phyloP scores from a whole-genome alignment of 2,888 invertebrate genomes.

The Macropis europaea region DNA sequence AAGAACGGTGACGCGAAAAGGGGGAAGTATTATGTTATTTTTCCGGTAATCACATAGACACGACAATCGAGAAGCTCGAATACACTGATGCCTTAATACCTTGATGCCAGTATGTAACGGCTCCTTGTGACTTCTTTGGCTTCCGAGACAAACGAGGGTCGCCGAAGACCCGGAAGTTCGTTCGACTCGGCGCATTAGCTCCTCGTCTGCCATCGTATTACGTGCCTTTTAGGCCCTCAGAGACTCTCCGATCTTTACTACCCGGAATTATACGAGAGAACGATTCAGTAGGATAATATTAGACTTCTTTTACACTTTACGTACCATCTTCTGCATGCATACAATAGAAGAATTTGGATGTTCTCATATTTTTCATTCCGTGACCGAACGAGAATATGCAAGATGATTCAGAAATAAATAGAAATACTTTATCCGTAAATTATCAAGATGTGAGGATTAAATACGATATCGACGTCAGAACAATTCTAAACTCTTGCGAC shows the following conservation, averaged over 20 bases:
- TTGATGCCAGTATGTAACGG: conserved; percentile 60
- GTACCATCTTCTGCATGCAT: too few relatives aligned
- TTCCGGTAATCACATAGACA: conserved; percentile 30
- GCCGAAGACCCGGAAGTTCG: conserved; percentile 74
- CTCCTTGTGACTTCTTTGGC: conserved; percentile 72
- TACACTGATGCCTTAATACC: conserved; percentile 45
- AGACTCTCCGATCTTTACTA: conserved; percentile 18
- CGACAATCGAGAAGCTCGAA: conserved; percentile 39
- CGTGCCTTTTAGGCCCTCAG: conserved; percentile 32
- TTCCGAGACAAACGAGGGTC: conserved; percentile 75
- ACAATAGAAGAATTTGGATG: too few relatives aligned
- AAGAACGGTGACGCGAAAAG: too few relatives aligned
- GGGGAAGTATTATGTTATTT: conserved; percentile 29
- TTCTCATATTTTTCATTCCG: not conserved
- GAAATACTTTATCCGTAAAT: too few relatives aligned
- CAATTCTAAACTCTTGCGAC: too few relatives aligned
- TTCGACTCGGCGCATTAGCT: conserved; percentile 68
- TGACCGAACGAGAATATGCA: too few relatives aligned
- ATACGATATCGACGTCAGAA: too few relatives aligned
- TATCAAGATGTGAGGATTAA: too few relatives aligned
- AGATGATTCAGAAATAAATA: too few relatives aligned
- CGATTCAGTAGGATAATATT: conserved; percentile 37
- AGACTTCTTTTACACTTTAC: conserved; percentile 22
- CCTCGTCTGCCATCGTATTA: conserved; percentile 49
- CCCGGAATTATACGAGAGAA: conserved; percentile 39